Base-by-base conservation (phyloP, 1,140 invertebrate genomes). In the Aphaenogaster rudis region DNA sequence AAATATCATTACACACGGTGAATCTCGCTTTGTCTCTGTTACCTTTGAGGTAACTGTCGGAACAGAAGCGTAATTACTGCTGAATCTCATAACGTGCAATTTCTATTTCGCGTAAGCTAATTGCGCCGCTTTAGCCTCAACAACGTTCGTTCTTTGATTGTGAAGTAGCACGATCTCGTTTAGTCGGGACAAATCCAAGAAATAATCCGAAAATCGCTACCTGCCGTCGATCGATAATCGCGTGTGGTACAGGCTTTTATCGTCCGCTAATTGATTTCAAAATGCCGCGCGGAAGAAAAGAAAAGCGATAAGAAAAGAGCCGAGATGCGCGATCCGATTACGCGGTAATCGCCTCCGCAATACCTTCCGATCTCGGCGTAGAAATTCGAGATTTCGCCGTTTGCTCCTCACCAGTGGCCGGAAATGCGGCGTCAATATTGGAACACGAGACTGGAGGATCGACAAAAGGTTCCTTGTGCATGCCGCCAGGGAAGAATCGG, bases 351-450 rank as follows among this genome's bases (percentile, higher is more conserved):
- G 59, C 57, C 57, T 48, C 28, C 57, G 48, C 82, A n/a, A 57
- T 79, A 33, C 21, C 59, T 57, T 52, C n/a, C 74, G 74, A 64
- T 50, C 45, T 48, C 7, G 9, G 36, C 13, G 39, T 86, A 36
- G 82, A 57, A 64, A 86, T 64, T 64, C 50, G 61, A 63, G 45
- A 66, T 79, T 63, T 66, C 28, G 48, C 4, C 54, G 48, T 11
- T 71, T 39, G 45, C 45, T 77, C 15, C 28, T 76, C 71, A 28
- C 33, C 59, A 57, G 28, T 57, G 33, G 74, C 39, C 48, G 63
- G 39, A 78, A 86, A 39, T 79, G 74, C 48, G 74, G 42, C 33
- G 67, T 86, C 74, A 77, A 86, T 86, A 79, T 86, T 79, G 59
- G 61, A 86, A 86, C 82, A 86, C 61, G 82, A 79, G 74, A 77